Evolutionary conservation across 2,797 vertebrate genomes (phyloP).

Genomic region (Aphelocoma californica): DNA sequence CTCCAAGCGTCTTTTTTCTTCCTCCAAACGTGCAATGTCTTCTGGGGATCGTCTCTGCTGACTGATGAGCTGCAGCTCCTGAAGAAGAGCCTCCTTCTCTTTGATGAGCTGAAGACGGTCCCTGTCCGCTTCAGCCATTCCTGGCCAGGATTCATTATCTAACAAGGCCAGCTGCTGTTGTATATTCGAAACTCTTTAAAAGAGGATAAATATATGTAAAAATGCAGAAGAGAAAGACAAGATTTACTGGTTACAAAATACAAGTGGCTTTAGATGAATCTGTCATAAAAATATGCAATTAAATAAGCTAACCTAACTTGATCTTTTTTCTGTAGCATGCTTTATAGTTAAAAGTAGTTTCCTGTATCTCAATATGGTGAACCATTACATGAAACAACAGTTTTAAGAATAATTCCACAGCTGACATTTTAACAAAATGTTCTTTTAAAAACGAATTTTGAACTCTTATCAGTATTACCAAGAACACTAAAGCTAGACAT

Average conservation of each 20-base stretch:
- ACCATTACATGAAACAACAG: not conserved
- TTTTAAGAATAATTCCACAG: not conserved
- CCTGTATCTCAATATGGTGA: not conserved
- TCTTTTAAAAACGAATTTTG: not conserved
- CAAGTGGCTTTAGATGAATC: not conserved
- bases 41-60: constrained; percentile 85
- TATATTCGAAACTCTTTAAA: constrained; percentile 88
- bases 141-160: constrained; percentile 93
- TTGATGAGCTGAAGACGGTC: constrained; percentile 95
- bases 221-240: not conserved
- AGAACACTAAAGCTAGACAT: not conserved
- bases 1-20: constrained; percentile 86
- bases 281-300: not conserved
- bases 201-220: not conserved
- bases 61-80: constrained; percentile 90
- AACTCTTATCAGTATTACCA: not conserved
- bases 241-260: not conserved
- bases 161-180: constrained; percentile 95
- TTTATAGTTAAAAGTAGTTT: not conserved
- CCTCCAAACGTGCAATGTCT: constrained; percentile 85
- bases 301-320: not conserved
- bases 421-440: not conserved
- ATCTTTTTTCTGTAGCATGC: not conserved
- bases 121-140: constrained; percentile 90
- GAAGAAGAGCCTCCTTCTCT: constrained; percentile 95